Evolutionary conservation across 2,888 invertebrate species (phyloP).

Genomic region (Trichogramma dendrolimi): DNA sequence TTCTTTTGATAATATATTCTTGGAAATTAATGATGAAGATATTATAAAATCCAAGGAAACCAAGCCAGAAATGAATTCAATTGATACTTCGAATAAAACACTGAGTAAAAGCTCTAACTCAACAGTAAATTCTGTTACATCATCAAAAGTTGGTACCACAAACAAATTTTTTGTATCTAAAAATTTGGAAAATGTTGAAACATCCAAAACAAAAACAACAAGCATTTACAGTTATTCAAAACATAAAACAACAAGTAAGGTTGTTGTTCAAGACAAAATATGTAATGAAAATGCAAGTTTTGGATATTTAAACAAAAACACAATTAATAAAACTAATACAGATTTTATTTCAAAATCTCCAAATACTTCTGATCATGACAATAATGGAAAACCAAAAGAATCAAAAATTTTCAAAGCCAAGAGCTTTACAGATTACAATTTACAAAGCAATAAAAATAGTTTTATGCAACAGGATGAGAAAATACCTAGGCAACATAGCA

Average conservation of each 20-base stretch:
- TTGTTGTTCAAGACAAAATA: constrained; percentile 22
- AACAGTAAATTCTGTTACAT: neutral
- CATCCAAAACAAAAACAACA: neutral
- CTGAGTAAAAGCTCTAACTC: neutral
- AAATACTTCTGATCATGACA: constrained; percentile 6
- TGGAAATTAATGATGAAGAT: constrained; percentile 21
- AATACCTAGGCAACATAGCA: neutral
- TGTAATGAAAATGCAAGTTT: constrained; percentile 24
- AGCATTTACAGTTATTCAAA: constrained; percentile 5
- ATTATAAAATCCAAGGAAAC: constrained; percentile 12
- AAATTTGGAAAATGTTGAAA: constrained; percentile 5
- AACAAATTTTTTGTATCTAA: constrained; percentile 22
- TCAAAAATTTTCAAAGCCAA: constrained; percentile 26
- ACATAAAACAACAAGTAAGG: constrained; percentile 8
- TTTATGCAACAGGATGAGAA: neutral
- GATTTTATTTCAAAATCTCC: constrained; percentile 8
- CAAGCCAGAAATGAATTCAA: constrained; percentile 8
- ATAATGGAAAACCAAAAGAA: constrained; percentile 6
- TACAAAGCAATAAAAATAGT: constrained; percentile 11
- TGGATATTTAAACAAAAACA: constrained; percentile 27
- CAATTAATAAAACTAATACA: constrained; percentile 8
- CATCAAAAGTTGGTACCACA: constrained; percentile 2
- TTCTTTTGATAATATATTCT: constrained; percentile 29
- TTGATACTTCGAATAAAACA: constrained; percentile 10
- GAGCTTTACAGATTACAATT: constrained; percentile 27